These are phyloP conservation scores for Leptarthrus brevirostris DNA, from an alignment of 2,888 invertebrate species.

Conservation along the genomic window DNA sequence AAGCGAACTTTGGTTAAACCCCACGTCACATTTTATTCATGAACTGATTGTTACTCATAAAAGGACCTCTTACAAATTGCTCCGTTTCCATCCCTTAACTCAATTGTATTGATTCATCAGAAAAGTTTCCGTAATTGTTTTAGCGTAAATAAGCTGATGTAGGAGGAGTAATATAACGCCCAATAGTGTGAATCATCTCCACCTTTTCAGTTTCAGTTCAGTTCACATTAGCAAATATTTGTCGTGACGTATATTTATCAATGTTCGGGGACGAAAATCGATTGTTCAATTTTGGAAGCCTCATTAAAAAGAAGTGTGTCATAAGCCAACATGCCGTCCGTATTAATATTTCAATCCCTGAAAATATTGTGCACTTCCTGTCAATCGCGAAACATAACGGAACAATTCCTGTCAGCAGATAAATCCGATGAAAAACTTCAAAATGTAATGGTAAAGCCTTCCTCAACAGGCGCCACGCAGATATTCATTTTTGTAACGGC, in stretches of 20 bases:
- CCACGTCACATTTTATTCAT: no score
- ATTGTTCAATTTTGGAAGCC: constrained; percentile 33
- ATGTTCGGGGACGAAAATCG: constrained; percentile 15
- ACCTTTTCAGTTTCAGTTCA: not conserved
- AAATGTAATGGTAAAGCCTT: constrained; percentile 1
- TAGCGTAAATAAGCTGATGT: not conserved
- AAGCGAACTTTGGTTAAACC: no score
- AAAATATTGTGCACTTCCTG: constrained; percentile 38
- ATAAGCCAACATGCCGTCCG: constrained; percentile 13
- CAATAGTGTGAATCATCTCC: not conserved
- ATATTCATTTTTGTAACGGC: not conserved
- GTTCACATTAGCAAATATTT: constrained; percentile 19
- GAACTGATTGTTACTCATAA: no score
- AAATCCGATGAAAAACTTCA: constrained; percentile 19
- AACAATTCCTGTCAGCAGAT: constrained; percentile 21
- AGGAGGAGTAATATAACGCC: not conserved
- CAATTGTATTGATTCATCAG: not conserved
- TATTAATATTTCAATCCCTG: constrained; percentile 19
- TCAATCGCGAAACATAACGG: constrained; percentile 13
- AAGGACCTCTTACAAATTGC: no score
- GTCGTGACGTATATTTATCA: constrained; percentile 6
- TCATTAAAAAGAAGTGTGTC: constrained; percentile 44
- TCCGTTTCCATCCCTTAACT: no score
- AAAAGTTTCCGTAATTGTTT: not conserved
- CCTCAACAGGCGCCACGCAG: not conserved